phyloP scores from a whole-genome alignment of 2,888 invertebrate genomes.

The Epiperipatus broadwayi region DNA sequence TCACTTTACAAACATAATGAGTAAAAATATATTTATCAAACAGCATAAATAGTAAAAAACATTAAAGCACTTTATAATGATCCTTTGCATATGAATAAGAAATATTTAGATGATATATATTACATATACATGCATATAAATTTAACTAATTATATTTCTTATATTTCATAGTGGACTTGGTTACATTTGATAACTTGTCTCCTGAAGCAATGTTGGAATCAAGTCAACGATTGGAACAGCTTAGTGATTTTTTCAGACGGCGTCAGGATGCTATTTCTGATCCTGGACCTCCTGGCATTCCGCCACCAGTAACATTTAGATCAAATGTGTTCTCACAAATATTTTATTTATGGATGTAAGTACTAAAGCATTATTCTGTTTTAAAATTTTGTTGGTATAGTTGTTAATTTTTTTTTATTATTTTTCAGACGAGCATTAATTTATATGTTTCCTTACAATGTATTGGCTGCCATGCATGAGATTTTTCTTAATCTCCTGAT shows the following conservation, averaged over 20 bases:
- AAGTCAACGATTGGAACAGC: constrained; percentile 70
- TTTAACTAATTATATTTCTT: constrained; percentile 10
- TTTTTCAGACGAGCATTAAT: constrained; percentile 33
- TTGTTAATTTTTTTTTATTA: constrained; percentile 10
- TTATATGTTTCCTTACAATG: constrained; percentile 64
- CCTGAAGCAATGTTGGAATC: constrained; percentile 88
- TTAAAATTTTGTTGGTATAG: not conserved
- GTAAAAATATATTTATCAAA: no score
- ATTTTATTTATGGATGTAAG: constrained; percentile 45
- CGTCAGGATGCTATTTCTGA: constrained; percentile 42
- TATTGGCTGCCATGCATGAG: constrained; percentile 55
- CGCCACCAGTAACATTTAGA: constrained; percentile 43
- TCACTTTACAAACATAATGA: no score
- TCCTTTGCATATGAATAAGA: no score
- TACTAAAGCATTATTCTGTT: constrained; percentile 9
- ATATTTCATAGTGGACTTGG: constrained; percentile 60
- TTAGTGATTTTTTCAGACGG: constrained; percentile 58
- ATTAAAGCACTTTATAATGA: no score
- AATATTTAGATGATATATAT: no score
- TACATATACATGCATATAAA: not conserved
- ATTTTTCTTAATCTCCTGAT: constrained; percentile 58
- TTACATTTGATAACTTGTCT: constrained; percentile 76
- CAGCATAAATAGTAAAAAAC: no score
- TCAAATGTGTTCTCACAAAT: constrained; percentile 49
- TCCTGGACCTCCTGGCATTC: constrained; percentile 56